Evolutionary conservation across 2,888 invertebrate genomes (phyloP).

Genomic region (Synergus umbraculus): DNA sequence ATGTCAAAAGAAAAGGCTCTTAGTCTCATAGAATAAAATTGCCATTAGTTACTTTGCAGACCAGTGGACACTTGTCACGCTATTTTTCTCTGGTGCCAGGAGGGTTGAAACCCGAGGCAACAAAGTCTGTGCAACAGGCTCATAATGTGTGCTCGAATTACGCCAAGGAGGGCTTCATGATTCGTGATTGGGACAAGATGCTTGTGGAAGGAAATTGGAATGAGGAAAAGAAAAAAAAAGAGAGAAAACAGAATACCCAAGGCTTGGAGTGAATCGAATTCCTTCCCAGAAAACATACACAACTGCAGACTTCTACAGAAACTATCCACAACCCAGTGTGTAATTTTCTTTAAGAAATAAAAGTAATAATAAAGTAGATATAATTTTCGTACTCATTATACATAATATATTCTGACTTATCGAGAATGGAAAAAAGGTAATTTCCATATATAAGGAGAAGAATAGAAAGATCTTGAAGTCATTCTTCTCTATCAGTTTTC

Average conservation of each 20-base stretch:
- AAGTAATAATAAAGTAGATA: no score
- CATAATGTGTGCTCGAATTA: constrained; percentile 37
- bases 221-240: constrained; percentile 4
- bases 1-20: constrained; percentile 10
- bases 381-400: no score
- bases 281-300: constrained; percentile 1
- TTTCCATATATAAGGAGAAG: neutral
- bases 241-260: neutral
- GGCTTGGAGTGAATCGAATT: neutral
- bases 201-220: constrained; percentile 19
- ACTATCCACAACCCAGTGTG: neutral
- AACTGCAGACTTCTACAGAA: neutral
- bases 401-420: neutral
- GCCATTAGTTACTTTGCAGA: neutral
- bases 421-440: neutral
- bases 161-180: constrained; percentile 25
- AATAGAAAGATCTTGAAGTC: neutral
- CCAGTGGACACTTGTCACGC: constrained; percentile 17
- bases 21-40: neutral
- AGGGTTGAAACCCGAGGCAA: constrained; percentile 30
- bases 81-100: neutral
- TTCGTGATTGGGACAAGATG: constrained; percentile 22
- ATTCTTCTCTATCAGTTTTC: constrained; percentile 7
- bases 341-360: neutral
- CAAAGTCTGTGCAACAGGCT: constrained; percentile 37